phyloP scores from a whole-genome alignment of 2,888 invertebrate genomes.

The Rhopalosiphum nymphaeae region DNA sequence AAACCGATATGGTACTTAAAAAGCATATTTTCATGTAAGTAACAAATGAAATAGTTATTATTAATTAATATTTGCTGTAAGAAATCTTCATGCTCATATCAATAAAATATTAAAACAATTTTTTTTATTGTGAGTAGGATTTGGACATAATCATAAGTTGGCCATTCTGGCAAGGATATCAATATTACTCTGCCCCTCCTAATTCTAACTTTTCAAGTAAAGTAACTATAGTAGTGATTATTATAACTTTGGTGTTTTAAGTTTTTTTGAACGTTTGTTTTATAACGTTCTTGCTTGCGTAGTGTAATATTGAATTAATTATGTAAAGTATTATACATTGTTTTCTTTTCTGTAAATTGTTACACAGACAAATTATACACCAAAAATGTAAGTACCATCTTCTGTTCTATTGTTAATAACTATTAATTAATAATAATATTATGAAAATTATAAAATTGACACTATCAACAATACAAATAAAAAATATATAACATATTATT shows the following conservation, averaged over 20 bases:
- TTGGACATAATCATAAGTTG: conserved; percentile 8
- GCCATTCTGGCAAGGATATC: conserved; percentile 33
- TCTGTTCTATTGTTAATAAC: background rate
- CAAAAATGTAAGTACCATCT: conserved; percentile 55
- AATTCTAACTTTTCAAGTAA: background rate
- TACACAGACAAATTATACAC: conserved; percentile 33
- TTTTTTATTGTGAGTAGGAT: background rate
- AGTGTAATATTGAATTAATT: background rate
- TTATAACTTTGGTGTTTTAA: background rate
- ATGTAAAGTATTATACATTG: background rate
- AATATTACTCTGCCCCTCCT: conserved; percentile 54
- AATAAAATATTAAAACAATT: background rate
- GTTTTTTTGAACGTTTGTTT: conserved; percentile 52
- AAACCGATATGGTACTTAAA: background rate
- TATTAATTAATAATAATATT: background rate
- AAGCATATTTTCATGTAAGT: background rate
- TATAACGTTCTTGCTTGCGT: background rate
- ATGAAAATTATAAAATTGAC: background rate
- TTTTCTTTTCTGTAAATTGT: background rate
- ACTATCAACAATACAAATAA: background rate
- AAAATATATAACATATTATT: background rate
- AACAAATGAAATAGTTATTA: background rate
- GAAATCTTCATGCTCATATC: background rate
- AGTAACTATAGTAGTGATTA: conserved; percentile 1
- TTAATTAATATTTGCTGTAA: background rate